phyloP scores from a whole-genome alignment of 2,113 vertebrate species.

The Ictalurus punctatus region DNA sequence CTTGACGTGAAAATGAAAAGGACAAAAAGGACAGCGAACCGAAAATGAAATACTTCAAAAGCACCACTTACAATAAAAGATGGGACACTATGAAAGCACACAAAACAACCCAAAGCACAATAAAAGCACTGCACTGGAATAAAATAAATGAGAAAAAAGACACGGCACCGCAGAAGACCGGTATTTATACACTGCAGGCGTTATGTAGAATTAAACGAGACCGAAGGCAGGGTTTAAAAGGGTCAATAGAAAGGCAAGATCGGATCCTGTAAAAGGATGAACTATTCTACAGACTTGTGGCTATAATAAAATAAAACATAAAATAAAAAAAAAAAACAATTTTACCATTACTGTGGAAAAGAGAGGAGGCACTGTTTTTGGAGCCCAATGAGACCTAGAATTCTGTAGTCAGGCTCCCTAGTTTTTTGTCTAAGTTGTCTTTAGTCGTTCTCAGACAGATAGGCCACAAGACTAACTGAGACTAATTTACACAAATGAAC shows the following conservation, averaged over 20 bases:
- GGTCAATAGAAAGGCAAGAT: background rate
- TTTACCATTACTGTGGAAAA: background rate
- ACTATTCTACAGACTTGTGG: too few relatives aligned
- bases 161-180: background rate
- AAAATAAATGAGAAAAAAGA: constrained; percentile 1
- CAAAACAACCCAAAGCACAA: background rate
- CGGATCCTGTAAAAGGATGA: background rate
- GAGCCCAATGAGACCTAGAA: background rate
- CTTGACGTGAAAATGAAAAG: background rate
- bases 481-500: too few relatives aligned
- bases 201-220: background rate
- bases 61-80: constrained; percentile 20
- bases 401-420: background rate
- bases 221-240: too few relatives aligned
- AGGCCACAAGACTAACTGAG: too few relatives aligned
- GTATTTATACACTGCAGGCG: background rate
- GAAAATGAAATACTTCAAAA: background rate
- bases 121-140: background rate
- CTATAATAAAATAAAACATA: too few relatives aligned
- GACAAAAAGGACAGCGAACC: background rate
- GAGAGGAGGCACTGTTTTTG: background rate
- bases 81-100: background rate
- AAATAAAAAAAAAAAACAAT: background rate
- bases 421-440: background rate
- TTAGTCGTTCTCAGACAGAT: background rate